Evolutionary conservation across 2,888 invertebrate genomes (phyloP).

Genomic region (Frankliniella intonsa): DNA sequence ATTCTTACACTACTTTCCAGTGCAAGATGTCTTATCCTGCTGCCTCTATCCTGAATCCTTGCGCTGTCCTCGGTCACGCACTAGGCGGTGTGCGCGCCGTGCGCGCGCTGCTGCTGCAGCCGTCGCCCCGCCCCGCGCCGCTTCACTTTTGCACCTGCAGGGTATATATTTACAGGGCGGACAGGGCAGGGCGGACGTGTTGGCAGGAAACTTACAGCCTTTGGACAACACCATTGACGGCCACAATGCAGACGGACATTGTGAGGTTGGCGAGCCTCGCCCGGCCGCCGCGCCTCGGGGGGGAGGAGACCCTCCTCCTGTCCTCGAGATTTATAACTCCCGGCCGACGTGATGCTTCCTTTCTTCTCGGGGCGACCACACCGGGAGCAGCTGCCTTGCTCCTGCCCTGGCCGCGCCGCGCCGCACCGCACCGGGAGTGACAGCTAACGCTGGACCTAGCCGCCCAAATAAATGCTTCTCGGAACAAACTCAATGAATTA

Average conservation of each 20-base stretch:
- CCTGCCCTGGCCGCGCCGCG: background rate
- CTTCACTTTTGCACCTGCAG: too few relatives aligned
- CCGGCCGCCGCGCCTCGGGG: background rate
- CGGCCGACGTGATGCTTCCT: background rate
- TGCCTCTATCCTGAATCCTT: too few relatives aligned
- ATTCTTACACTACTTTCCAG: too few relatives aligned
- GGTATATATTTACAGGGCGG: too few relatives aligned
- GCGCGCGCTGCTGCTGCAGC: background rate
- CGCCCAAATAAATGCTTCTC: conserved; percentile 13
- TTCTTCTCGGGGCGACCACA: conserved; percentile 5
- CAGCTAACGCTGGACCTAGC: background rate
- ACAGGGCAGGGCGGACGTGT: background rate
- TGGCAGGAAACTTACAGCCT: background rate
- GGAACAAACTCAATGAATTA: conserved; percentile 27
- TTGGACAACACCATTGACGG: background rate
- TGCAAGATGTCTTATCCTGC: too few relatives aligned
- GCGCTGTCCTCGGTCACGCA: background rate
- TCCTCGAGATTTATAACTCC: background rate
- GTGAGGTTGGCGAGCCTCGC: background rate
- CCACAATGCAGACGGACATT: background rate
- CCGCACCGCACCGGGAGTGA: background rate
- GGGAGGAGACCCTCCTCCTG: background rate
- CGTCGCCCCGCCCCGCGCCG: background rate
- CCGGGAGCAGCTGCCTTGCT: background rate
- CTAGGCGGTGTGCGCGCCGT: background rate